phyloP scores from a whole-genome alignment of 2,797 vertebrate genomes.

The Paratrypauchen microcephalus region DNA sequence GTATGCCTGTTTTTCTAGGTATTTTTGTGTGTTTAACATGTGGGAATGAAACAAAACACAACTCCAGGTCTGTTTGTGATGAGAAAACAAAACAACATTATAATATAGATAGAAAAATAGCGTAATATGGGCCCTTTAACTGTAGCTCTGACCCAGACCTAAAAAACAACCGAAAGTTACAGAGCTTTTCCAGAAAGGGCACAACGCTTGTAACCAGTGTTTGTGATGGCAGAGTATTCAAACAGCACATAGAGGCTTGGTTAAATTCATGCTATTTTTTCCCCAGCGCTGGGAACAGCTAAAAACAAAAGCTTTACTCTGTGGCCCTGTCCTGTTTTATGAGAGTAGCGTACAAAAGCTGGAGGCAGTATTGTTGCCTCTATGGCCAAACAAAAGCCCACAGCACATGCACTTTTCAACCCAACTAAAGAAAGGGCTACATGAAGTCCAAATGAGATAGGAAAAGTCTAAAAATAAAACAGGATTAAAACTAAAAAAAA shows the following conservation, averaged over 20 bases:
- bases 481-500: not conserved
- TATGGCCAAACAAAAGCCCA: slow-evolving; percentile 30
- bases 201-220: slow-evolving; percentile 56
- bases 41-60: too few species aligned
- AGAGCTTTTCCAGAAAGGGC: slow-evolving; percentile 37
- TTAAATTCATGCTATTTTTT: slow-evolving; percentile 67
- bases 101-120: too few species aligned
- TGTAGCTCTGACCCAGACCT: not conserved
- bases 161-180: slow-evolving; percentile 24
- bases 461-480: not conserved
- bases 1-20: too few species aligned
- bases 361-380: slow-evolving; percentile 19
- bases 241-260: slow-evolving; percentile 57
- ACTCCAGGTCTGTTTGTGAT: too few species aligned
- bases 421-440: not conserved
- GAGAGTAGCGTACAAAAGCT: slow-evolving; percentile 28
- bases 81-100: too few species aligned
- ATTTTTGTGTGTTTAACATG: too few species aligned
- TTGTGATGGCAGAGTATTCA: slow-evolving; percentile 68
- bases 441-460: not conserved
- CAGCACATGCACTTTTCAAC: slow-evolving; percentile 60
- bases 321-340: slow-evolving; percentile 37
- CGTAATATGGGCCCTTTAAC: not conserved
- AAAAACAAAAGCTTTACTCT: slow-evolving; percentile 59
- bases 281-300: slow-evolving; percentile 59